Conservation (phyloP, 2,888 invertebrate genomes). For the Andrena minutula region DNA sequence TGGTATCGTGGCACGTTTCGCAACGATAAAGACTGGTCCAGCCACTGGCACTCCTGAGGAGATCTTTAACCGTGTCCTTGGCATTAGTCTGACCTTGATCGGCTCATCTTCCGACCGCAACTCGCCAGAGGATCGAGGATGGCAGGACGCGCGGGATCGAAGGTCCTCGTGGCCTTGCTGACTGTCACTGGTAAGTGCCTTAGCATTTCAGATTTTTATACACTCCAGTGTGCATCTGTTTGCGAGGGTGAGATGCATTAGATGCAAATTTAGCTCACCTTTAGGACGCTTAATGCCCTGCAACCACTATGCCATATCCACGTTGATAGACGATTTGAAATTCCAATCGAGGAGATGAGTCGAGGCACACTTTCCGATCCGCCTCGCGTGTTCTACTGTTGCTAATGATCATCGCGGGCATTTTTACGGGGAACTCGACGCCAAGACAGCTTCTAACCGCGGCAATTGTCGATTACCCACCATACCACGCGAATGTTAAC, state of each 20-base stretch:
- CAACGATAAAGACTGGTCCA: slow-evolving; percentile 54
- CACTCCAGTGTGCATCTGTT: too few species aligned
- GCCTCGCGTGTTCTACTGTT: not conserved
- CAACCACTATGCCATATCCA: not conserved
- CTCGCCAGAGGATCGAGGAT: slow-evolving; percentile 44
- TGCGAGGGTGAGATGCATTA: too few species aligned
- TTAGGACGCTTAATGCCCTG: not conserved
- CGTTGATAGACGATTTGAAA: not conserved
- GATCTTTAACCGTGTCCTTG: slow-evolving; percentile 54
- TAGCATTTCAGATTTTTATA: not conserved
- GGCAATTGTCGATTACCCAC: slow-evolving; percentile 16
- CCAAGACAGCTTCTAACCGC: not conserved
- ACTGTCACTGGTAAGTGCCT: slow-evolving; percentile 58
- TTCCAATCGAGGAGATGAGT: slow-evolving; percentile 20
- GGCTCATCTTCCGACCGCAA: slow-evolving; percentile 23
- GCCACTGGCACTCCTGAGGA: slow-evolving; percentile 47
- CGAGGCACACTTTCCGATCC: not conserved
- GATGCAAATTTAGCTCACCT: not conserved
- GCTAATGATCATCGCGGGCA: slow-evolving; percentile 17
- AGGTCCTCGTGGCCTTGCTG: slow-evolving; percentile 67
- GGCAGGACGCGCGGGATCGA: slow-evolving; percentile 45
- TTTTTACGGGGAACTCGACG: not conserved
- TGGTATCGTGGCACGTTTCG: slow-evolving; percentile 60
- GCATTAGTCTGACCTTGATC: slow-evolving; percentile 56
- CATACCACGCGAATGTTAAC: slow-evolving; percentile 28